phyloP scores from a whole-genome alignment of 2,888 invertebrate species.

The Andrena marginata region DNA sequence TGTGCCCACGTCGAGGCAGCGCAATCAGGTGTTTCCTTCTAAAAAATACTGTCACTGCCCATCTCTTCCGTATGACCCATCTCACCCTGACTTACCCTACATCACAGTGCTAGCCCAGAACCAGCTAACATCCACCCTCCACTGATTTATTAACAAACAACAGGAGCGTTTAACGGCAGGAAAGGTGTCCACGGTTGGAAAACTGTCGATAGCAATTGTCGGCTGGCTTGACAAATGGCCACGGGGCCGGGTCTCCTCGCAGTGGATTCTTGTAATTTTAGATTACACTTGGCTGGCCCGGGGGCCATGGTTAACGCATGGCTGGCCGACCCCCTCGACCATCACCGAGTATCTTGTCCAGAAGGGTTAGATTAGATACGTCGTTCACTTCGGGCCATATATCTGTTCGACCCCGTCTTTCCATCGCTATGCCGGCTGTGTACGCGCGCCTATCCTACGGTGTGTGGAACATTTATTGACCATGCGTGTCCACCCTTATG shows the following conservation, averaged over 20 bases:
- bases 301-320: slow-evolving; percentile 73
- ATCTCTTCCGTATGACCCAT: no score
- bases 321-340: slow-evolving; percentile 68
- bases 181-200: slow-evolving; percentile 25
- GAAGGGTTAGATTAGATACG: slow-evolving; percentile 84
- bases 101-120: background rate
- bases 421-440: slow-evolving; percentile 73
- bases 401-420: slow-evolving; percentile 80
- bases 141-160: slow-evolving; percentile 23
- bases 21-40: no score
- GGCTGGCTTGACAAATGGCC: slow-evolving; percentile 66
- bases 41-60: no score
- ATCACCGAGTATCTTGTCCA: slow-evolving; percentile 82
- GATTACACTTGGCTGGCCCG: slow-evolving; percentile 71
- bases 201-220: slow-evolving; percentile 71
- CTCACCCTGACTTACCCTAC: no score
- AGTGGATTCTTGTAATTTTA: slow-evolving; percentile 75
- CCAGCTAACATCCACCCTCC: background rate
- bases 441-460: slow-evolving; percentile 33
- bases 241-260: slow-evolving; percentile 28
- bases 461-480: slow-evolving; percentile 68
- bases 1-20: no score
- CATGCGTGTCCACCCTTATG: slow-evolving; percentile 63
- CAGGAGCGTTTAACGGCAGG: background rate
- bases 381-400: slow-evolving; percentile 81